These are phyloP conservation scores for Catharus fuscescens DNA, from an alignment of 2,113 vertebrate species.

Conservation along the genomic window DNA sequence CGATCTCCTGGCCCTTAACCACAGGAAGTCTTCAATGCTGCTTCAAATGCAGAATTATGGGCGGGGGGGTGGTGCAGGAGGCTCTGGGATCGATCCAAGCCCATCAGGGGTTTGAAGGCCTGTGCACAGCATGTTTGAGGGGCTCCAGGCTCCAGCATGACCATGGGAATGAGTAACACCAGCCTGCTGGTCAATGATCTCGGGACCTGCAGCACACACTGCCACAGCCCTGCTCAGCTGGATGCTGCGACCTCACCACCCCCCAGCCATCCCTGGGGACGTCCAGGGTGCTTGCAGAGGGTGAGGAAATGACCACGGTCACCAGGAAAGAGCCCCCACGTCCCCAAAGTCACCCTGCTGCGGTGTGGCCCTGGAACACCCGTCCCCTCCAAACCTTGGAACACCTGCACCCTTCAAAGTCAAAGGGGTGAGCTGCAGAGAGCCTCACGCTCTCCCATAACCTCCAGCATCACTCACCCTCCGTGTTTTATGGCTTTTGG, in stretches of 20 bases:
- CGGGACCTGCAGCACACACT: rapidly evolving
- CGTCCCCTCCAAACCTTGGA: not conserved
- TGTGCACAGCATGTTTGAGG: rapidly evolving
- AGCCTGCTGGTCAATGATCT: rapidly evolving
- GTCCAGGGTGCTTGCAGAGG: too few species aligned
- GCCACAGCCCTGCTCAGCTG: not conserved
- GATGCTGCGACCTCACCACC: not conserved
- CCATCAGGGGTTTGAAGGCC: not conserved
- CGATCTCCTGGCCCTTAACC: not conserved
- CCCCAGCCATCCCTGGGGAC: not conserved
- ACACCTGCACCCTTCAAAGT: not conserved
- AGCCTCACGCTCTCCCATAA: not conserved
- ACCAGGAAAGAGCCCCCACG: rapidly evolving
- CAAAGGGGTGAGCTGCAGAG: not conserved
- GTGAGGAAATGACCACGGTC: not conserved
- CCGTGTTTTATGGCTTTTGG: not conserved
- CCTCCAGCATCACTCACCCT: rapidly evolving
- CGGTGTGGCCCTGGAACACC: rapidly evolving
- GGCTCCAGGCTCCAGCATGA: not conserved
- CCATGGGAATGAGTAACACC: not conserved
- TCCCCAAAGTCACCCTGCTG: rapidly evolving
- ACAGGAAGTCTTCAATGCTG: not conserved
- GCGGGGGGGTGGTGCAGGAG: not conserved
- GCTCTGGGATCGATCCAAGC: not conserved
- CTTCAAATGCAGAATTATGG: not conserved